Evolutionary conservation across 2,797 vertebrate species (phyloP), one percentile per base, ranked within the genome.

Genomic region (Avahi laniger): DNA sequence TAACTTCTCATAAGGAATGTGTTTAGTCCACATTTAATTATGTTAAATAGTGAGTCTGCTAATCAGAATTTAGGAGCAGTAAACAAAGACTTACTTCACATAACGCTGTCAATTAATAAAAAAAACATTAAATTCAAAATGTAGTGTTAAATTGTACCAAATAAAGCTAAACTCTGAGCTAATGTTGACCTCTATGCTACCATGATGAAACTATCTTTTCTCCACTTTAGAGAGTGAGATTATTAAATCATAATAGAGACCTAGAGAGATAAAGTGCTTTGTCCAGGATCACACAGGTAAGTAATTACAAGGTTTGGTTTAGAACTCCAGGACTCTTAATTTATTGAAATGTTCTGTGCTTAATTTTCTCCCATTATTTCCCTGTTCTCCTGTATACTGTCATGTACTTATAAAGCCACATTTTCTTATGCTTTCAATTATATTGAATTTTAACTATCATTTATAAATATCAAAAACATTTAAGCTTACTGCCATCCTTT

Each of bases 221-320:
- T 70, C 13, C 5, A 65, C 50, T 2, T 41, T 48, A 17, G 13
- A 52, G 8, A 63, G 35, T 43, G 54, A 50, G 41, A 76, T 57
- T 86, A 82, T 82, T 78, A 93, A 91, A 91, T 50, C 81, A 78
- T 46, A 92, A 91, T n/a, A 81, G 33, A 94, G 11, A 46, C 1
- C 14, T 41, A 48, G 26, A 89, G 22, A 85, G 12, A 81, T 33
- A 85, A 54, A 63, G 3, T 67, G 9, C 0, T 92, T 75, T 79
- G 5, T 14, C 7, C 12, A 63, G 67, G n/a, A 83, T 85, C 38
- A 48, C 63, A 78, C 11, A 72, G 46, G 76, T 78, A 65, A 70
- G 50, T 46, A 92, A 43, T 87, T 83, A 63, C 5, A 65, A n/a
- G 7, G 4, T 81, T 75, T 81, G 11, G 18, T 85, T 89, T 92